A percentile compares a stretch with the other conserved stretches of the same genome.
These are phyloP conservation scores for Beroe ovata DNA, from an alignment of 37 sponge, comb jelly and placozoan species.

Conservation along the genomic window DNA sequence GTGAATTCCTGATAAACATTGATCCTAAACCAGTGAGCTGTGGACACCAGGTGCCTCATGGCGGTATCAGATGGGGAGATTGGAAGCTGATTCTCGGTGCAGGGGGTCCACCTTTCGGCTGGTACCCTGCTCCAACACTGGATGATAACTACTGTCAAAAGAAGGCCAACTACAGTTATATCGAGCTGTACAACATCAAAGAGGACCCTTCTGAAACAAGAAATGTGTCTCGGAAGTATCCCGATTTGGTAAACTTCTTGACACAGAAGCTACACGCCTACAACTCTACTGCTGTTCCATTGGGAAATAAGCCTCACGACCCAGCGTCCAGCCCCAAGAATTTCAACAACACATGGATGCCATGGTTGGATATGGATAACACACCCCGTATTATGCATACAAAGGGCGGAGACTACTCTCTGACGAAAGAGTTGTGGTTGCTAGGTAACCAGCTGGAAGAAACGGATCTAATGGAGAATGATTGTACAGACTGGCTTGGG, in stretches of 20 bases:
- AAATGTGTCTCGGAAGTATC: constrained; percentile 9
- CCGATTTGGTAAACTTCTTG: constrained; percentile 24
- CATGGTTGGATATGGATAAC: constrained; percentile 22
- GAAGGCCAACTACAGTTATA: neutral
- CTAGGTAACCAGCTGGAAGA: neutral
- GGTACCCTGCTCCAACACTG: constrained; percentile 18
- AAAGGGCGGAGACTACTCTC: neutral
- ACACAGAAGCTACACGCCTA: constrained; percentile 18
- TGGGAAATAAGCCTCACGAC: neutral
- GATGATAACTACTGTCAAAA: neutral
- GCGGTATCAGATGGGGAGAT: neutral
- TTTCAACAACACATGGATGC: constrained; percentile 20
- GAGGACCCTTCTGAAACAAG: constrained; percentile 29
- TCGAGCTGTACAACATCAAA: constrained; percentile 34
- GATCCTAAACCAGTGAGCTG: constrained; percentile 46
- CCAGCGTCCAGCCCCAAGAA: constrained; percentile 22
- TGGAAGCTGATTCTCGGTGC: constrained; percentile 42
- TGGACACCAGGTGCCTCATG: constrained; percentile 36
- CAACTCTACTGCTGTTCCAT: constrained; percentile 12
- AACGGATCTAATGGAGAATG: neutral
- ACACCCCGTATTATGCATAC: neutral
- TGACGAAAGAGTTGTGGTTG: neutral
- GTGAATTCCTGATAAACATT: constrained; percentile 45
- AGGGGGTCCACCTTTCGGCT: constrained; percentile 22
- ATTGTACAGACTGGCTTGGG: too few relatives aligned